Base-by-base conservation (phyloP, 2,113 vertebrate species). In the Alethe castanea region DNA sequence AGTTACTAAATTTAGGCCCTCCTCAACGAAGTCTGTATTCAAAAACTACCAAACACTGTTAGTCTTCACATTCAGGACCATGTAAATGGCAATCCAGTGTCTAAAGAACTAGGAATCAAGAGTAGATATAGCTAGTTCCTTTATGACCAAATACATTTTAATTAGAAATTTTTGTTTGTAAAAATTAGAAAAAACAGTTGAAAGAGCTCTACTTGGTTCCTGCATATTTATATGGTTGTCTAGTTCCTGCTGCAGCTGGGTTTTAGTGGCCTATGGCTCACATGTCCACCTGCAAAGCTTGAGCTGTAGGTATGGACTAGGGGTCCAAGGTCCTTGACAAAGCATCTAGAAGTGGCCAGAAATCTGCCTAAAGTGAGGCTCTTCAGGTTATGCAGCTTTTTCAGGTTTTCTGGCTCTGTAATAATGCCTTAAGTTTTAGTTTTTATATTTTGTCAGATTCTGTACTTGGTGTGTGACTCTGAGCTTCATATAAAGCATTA, bases 1-100 rank as follows among this genome's bases (percentile, higher is more conserved):
- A 64, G 10, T 50, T 35, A 11, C 4, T 54, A 19, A 73, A 36
- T 54, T 67, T 60, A 64, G 31, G 19, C 6, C 7, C 14, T 60
- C 11, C 16, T 54, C 31, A 29, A 56, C 0, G 0, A 56, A 89
- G 13, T 31, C 12, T 31, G 0, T 45, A 24, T 40, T 82, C 6
- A 54, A 65, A 82, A 91, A 29, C 25, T 47, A 52, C 44, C 11
- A n/a, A 70, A 40, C 36, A 35, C 13, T 36, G 15, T 38, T 57
- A 81, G 14, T 38, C 18, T 62, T 72, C 44, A 12, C 15, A 31
- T 77, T 52, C 23, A 62, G 70, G 24, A 59, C 22, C 14, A 22
- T 9, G 13, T 12, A 64, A 72, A 26, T 1, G 1, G 5, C 42
- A 17, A 4, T 35, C 8, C 18, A 33, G 4, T 38, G 38, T 36